phyloP scores from a whole-genome alignment of 1,140 invertebrate species.

The Atta cephalotes region DNA sequence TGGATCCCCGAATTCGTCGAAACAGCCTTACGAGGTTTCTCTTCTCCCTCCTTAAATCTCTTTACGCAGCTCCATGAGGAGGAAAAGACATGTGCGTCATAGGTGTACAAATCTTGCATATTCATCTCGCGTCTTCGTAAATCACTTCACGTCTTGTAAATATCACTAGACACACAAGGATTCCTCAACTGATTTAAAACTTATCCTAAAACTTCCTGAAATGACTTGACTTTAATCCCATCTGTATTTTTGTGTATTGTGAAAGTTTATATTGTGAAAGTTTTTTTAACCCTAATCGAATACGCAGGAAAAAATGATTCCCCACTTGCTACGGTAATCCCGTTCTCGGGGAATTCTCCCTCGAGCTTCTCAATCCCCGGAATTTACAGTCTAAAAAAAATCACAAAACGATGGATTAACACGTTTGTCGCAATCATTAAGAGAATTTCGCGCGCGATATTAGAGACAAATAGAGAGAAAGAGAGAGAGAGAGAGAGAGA shows the following conservation, averaged over 20 bases:
- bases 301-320: background rate
- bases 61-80: background rate
- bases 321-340: background rate
- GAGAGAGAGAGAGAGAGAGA: background rate
- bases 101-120: slow-evolving; percentile 15
- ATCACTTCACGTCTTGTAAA: slow-evolving; percentile 27
- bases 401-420: slow-evolving; percentile 5
- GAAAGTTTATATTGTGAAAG: too few species aligned
- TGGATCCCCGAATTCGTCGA: slow-evolving; percentile 69
- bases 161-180: slow-evolving; percentile 3
- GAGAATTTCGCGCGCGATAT: slow-evolving; percentile 26
- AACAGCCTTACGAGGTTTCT: slow-evolving; percentile 8
- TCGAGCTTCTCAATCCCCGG: background rate
- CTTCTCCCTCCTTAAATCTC: background rate
- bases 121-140: background rate
- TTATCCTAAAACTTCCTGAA: background rate
- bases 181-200: slow-evolving; percentile 25
- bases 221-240: background rate
- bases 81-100: slow-evolving; percentile 36
- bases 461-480: background rate
- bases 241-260: slow-evolving; percentile 23
- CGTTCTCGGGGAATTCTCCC: background rate
- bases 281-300: background rate
- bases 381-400: slow-evolving; percentile 2
- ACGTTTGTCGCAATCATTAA: background rate